Evolutionary conservation across 2,888 invertebrate species (phyloP).

Genomic region (Drosophila tripunctata): DNA sequence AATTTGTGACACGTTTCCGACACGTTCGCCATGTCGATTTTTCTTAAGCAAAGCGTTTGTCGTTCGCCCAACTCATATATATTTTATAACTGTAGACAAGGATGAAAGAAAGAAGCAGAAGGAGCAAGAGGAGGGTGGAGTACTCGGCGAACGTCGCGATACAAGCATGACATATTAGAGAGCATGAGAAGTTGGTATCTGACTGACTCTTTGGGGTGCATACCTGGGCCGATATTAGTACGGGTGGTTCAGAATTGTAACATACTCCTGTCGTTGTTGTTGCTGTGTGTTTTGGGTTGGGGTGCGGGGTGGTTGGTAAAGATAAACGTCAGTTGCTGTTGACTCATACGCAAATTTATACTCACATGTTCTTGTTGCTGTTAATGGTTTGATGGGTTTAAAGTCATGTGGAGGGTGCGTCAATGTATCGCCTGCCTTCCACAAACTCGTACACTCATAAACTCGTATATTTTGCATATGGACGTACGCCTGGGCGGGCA

Average conservation of each 20-base stretch:
- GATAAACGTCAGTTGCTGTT: slow-evolving; percentile 64
- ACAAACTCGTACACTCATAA: slow-evolving; percentile 39
- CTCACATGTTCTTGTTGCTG: slow-evolving; percentile 64
- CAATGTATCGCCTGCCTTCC: slow-evolving; percentile 49
- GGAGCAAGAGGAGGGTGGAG: neutral
- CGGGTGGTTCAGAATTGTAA: slow-evolving; percentile 13
- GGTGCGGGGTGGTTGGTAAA: slow-evolving; percentile 56
- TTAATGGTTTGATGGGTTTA: slow-evolving; percentile 77
- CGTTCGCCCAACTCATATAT: slow-evolving; percentile 57
- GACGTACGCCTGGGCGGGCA: slow-evolving; percentile 56
- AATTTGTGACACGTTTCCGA: slow-evolving; percentile 77
- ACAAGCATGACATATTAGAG: slow-evolving; percentile 27
- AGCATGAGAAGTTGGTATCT: slow-evolving; percentile 16
- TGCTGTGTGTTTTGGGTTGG: neutral
- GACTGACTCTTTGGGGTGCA: slow-evolving; percentile 51
- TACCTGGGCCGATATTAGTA: slow-evolving; percentile 52
- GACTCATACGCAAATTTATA: slow-evolving; percentile 77
- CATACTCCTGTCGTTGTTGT: neutral
- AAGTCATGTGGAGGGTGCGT: slow-evolving; percentile 69
- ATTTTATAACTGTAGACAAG: slow-evolving; percentile 68
- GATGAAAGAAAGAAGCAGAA: neutral
- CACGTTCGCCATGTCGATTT: slow-evolving; percentile 75
- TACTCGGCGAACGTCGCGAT: slow-evolving; percentile 5
- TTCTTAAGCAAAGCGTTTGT: slow-evolving; percentile 71
- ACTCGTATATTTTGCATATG: slow-evolving; percentile 64